These are phyloP conservation scores for Lycodopsis pacificus DNA, from an alignment of 2,797 vertebrate species.

Conservation along the genomic window DNA sequence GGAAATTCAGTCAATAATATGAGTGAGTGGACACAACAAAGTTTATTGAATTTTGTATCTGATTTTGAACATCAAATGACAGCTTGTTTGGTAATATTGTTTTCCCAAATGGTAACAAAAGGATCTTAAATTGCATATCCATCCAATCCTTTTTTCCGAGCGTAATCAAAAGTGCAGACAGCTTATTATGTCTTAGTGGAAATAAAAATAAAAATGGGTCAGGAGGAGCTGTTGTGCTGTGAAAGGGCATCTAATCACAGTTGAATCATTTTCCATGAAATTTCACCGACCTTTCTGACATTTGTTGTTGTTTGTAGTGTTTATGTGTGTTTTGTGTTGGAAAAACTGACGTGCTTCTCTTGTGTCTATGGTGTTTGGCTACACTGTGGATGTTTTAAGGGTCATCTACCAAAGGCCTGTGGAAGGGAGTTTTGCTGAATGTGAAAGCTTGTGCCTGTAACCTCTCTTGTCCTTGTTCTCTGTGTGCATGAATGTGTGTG, in stretches of 20 bases:
- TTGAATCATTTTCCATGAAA: too few species aligned
- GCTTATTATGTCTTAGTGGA: background rate
- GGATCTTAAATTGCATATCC: too few species aligned
- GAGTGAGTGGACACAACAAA: too few species aligned
- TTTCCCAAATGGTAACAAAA: too few species aligned
- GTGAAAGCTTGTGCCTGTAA: conserved; percentile 40
- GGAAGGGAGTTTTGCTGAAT: conserved; percentile 23
- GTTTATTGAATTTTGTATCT: too few species aligned
- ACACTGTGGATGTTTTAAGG: conserved; percentile 37
- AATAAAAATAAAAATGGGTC: background rate
- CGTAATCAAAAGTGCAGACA: too few species aligned
- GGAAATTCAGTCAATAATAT: background rate
- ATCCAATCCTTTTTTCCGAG: too few species aligned
- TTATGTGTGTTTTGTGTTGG: conserved; percentile 1
- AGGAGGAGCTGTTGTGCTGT: conserved; percentile 20
- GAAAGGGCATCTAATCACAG: conserved; percentile 42
- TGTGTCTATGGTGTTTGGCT: conserved; percentile 12
- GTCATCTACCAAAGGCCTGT: conserved; percentile 40
- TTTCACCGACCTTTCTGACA: conserved; percentile 31
- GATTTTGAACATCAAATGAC: too few species aligned
- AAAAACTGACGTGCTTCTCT: conserved; percentile 1
- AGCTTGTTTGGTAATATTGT: too few species aligned
- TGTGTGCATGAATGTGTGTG: conserved; percentile 21
- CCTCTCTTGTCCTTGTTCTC: conserved; percentile 45
- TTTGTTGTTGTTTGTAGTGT: conserved; percentile 11